These are phyloP conservation scores for Hyperoplus lanceolatus DNA, from an alignment of 2,797 vertebrate genomes.

Conservation along the genomic window DNA sequence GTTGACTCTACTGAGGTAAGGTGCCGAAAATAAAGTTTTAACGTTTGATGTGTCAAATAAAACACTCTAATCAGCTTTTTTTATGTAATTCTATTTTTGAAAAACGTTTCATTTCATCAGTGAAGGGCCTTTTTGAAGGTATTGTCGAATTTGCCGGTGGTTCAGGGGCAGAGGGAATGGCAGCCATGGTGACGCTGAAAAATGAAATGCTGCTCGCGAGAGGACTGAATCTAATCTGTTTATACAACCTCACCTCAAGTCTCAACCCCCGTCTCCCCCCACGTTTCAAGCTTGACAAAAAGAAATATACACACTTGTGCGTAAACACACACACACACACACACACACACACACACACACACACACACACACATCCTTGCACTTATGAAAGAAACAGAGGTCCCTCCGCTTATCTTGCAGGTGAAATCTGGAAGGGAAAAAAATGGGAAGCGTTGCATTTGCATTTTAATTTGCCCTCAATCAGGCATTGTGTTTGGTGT, in stretches of 20 bases:
- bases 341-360: constrained; percentile 1
- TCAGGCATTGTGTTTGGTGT: constrained; percentile 78
- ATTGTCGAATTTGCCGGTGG: constrained; percentile 12
- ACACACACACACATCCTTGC: constrained; percentile 45
- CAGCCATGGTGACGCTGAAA: constrained; percentile 37
- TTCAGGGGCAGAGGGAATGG: constrained; percentile 50
- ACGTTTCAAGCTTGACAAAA: constrained; percentile 73
- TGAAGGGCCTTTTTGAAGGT: constrained; percentile 14
- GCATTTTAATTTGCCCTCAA: constrained; percentile 87
- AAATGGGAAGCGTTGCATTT: constrained; percentile 81
- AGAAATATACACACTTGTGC: constrained; percentile 62
- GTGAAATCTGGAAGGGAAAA: constrained; percentile 64
- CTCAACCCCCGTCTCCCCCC: constrained; percentile 56
- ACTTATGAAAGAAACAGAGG: constrained; percentile 64
- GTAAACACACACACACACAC: constrained; percentile 31
- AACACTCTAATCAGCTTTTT: neutral
- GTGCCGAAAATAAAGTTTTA: neutral
- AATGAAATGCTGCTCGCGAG: constrained; percentile 66
- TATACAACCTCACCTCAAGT: constrained; percentile 72
- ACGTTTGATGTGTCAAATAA: neutral
- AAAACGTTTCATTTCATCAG: neutral
- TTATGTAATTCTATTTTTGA: neutral
- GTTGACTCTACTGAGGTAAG: constrained; percentile 1
- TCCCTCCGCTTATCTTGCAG: constrained; percentile 73
- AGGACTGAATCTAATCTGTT: constrained; percentile 79